Conservation (phyloP, 2,888 invertebrate species). For the Sesia apiformis region DNA sequence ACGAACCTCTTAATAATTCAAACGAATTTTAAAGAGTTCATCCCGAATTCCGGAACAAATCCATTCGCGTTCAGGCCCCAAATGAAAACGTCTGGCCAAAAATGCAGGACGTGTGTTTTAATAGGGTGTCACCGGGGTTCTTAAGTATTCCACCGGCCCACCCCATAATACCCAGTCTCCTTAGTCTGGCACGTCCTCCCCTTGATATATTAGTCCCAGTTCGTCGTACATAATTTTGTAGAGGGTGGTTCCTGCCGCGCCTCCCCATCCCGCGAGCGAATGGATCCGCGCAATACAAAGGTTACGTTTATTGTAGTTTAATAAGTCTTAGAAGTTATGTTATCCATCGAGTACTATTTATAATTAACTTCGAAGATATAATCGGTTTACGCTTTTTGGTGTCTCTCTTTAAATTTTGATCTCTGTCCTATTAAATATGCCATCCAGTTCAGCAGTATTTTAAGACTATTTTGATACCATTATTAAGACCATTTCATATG, state of each 20-base stretch:
- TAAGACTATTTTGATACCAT: too few relatives aligned
- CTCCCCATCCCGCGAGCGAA: slow-evolving; percentile 38
- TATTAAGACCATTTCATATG: too few relatives aligned
- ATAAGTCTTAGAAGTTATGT: slow-evolving; percentile 20
- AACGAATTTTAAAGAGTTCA: slow-evolving; percentile 5
- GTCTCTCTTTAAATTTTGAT: neutral
- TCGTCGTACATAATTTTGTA: slow-evolving; percentile 75
- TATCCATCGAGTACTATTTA: too few relatives aligned
- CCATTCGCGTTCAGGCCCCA: slow-evolving; percentile 35
- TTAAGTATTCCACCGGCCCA: slow-evolving; percentile 72
- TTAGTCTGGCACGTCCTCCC: slow-evolving; percentile 74
- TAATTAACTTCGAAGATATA: too few relatives aligned
- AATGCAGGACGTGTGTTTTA: slow-evolving; percentile 72
- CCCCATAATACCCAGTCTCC: slow-evolving; percentile 72
- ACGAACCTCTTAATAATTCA: neutral
- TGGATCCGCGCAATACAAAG: slow-evolving; percentile 65
- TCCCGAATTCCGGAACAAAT: slow-evolving; percentile 9
- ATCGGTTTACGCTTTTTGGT: neutral
- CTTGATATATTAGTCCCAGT: slow-evolving; percentile 74
- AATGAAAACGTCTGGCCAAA: slow-evolving; percentile 71
- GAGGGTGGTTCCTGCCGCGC: slow-evolving; percentile 51
- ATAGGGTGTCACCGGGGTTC: slow-evolving; percentile 73
- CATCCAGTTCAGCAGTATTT: neutral
- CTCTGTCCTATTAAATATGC: neutral
- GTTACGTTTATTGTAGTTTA: slow-evolving; percentile 68